A percentile compares a stretch with the other conserved stretches of the same genome.
phyloP scores from a whole-genome alignment of 2,797 vertebrate species.

The Phylloscopus collybita region DNA sequence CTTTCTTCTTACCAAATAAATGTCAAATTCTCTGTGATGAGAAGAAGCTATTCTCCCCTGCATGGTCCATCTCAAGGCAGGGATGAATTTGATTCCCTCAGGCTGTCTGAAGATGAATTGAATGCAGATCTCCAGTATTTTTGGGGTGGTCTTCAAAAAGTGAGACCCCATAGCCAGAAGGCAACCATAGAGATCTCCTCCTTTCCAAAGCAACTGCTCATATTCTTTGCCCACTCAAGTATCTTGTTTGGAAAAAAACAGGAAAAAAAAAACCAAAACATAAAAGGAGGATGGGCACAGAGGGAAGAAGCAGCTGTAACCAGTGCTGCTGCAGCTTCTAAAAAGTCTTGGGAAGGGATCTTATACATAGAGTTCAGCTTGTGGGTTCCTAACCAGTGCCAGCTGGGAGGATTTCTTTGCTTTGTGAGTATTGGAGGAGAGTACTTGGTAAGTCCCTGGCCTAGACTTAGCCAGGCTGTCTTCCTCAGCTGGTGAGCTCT shows the following conservation, averaged over 20 bases:
- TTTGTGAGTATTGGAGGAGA: neutral
- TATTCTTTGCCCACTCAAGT: neutral
- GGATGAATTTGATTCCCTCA: neutral
- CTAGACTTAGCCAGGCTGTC: neutral
- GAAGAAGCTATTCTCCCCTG: neutral
- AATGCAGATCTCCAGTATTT: neutral
- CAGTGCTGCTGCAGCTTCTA: neutral
- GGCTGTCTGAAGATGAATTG: neutral
- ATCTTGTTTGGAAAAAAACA: neutral
- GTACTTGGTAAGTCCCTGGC: neutral
- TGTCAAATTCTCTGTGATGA: neutral
- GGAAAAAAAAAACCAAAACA: neutral
- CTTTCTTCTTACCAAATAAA: neutral
- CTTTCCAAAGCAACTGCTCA: neutral
- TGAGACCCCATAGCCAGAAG: neutral
- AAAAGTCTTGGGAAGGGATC: neutral
- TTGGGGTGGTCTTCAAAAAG: neutral
- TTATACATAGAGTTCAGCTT: neutral
- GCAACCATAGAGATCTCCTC: neutral
- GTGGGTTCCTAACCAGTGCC: neutral
- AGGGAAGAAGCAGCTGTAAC: neutral
- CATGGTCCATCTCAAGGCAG: neutral
- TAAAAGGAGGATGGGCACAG: accelerated
- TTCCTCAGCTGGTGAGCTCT: neutral
- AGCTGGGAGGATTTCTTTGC: neutral